Percentiles rank a stretch among this genome's conserved stretches.
phyloP scores from a whole-genome alignment of 2,888 invertebrate species.

The Phaedon cochleariae region DNA sequence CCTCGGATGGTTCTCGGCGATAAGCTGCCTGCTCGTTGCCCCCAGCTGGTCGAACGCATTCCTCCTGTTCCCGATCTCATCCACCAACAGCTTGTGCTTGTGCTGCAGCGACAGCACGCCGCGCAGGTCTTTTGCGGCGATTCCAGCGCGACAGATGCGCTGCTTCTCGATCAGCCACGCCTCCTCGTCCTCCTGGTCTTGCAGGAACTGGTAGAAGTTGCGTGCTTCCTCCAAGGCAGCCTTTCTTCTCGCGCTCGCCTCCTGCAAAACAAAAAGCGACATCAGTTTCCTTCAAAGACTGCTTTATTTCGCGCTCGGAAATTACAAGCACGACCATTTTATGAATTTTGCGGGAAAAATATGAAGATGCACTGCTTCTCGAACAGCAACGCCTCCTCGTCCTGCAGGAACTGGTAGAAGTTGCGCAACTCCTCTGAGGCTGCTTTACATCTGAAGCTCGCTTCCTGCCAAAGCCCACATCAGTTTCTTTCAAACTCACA shows the following conservation, averaged over 20 bases:
- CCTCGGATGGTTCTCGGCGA: conserved; percentile 79
- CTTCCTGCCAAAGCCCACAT: no score
- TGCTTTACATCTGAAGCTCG: no score
- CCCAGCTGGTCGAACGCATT: conserved; percentile 80
- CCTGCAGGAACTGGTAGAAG: no score
- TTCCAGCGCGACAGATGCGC: conserved; percentile 90
- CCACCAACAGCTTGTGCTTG: conserved; percentile 89
- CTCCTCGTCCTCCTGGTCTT: conserved; percentile 98
- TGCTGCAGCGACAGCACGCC: conserved; percentile 90
- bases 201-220: conserved; percentile 93
- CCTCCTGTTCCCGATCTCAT: conserved; percentile 85
- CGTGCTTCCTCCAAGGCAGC: conserved; percentile 90
- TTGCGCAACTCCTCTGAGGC: no score
- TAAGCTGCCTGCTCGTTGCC: conserved; percentile 67
- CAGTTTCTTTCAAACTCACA: no score
- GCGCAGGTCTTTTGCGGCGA: conserved; percentile 91
- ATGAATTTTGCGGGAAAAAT: no score
- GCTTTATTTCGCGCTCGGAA: no score
- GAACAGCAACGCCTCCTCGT: no score
- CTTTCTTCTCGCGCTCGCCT: conserved; percentile 79
- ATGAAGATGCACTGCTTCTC: no score
- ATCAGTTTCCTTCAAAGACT: conserved; percentile 5
- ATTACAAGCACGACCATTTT: no score
- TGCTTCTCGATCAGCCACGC: conserved; percentile 96
- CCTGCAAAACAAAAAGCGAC: conserved; percentile 60